Evolutionary conservation across 2,888 invertebrate species (phyloP), one percentile per base, ranked within the genome.

Genomic region (Meiosimyza decipiens): DNA sequence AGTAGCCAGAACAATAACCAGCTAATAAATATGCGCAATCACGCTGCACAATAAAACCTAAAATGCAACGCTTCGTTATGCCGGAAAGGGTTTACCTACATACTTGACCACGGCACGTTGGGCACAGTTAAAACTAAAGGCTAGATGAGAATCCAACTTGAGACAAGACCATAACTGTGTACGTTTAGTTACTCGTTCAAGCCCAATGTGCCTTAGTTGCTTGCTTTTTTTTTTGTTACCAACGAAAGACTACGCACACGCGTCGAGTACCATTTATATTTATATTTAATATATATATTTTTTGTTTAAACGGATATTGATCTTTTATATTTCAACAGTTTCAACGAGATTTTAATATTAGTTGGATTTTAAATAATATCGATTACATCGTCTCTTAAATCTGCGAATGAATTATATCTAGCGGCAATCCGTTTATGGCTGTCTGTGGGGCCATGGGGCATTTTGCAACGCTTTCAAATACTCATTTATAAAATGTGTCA

Each of bases 21-120:
- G 62, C 74, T 74, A 64, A 73, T 75, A 79, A 71, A 78, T 74
- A 76, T 73, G 76, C 74, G 73, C 74, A 55, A 68, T 66, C 76
- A 72, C 81, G 81, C 81, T 81, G 82, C 82, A 78, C 80, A 80
- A 80, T 82, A 78, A 82, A 83, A 77, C 82, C 83, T 79, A 83
- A 83, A 82, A 78, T 82, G 82, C 82, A 82, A 81, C 80, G 80
- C 82, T 82, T 78, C 74, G 71, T 72, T 73, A 74, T 59, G 71
- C 77, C 77, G 73, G 76, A 77, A 75, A 70, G 69, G 71, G 72
- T 33, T 52, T 60, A 54, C 64, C 15, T 50, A 28, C 40, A 50
- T 57, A 13, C 51, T 28, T 16, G 54, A n/a, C 67, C 18, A 51
- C 47, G 13, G 13, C 16, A 22, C 49, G 49, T 40, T 5, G 16